Percentiles rank a stretch among this genome's conserved stretches.
phyloP scores from a whole-genome alignment of 2,113 vertebrate species.

The Platysternon megacephalum region DNA sequence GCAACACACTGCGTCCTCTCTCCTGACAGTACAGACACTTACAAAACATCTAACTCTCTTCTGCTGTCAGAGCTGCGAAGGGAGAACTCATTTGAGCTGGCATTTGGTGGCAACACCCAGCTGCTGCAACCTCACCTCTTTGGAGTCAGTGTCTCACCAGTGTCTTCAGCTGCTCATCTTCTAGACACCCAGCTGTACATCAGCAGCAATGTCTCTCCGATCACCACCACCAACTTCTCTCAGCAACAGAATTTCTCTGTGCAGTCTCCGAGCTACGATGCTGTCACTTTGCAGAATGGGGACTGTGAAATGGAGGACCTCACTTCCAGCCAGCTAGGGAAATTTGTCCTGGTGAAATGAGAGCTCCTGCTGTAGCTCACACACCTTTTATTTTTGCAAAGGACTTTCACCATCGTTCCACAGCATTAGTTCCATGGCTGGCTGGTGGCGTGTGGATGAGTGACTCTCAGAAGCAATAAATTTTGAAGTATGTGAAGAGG shows the following conservation, averaged over 20 bases:
- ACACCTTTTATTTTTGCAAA: background rate
- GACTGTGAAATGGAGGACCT: constrained; percentile 85
- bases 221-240: background rate
- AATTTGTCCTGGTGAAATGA: constrained; percentile 93
- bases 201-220: constrained; percentile 64
- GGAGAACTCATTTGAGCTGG: constrained; percentile 77
- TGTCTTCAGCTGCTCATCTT: constrained; percentile 88
- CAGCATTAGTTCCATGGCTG: background rate
- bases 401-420: background rate
- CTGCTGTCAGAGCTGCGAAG: constrained; percentile 74
- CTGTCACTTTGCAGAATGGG: constrained; percentile 72
- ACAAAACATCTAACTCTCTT: constrained; percentile 73
- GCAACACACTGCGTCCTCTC: constrained; percentile 51
- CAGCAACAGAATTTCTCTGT: constrained; percentile 71
- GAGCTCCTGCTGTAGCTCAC: background rate
- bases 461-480: constrained; percentile 84
- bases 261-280: constrained; percentile 45
- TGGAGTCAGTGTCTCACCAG: constrained; percentile 82
- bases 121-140: constrained; percentile 70
- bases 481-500: constrained; percentile 79
- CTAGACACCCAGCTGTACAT: constrained; percentile 90
- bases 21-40: constrained; percentile 45
- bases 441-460: constrained; percentile 12
- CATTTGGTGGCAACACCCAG: constrained; percentile 75
- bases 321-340: constrained; percentile 79